These are phyloP conservation scores for Caenorhabditis drosophilae DNA, from an alignment of 2,888 invertebrate species.

Conservation along the genomic window DNA sequence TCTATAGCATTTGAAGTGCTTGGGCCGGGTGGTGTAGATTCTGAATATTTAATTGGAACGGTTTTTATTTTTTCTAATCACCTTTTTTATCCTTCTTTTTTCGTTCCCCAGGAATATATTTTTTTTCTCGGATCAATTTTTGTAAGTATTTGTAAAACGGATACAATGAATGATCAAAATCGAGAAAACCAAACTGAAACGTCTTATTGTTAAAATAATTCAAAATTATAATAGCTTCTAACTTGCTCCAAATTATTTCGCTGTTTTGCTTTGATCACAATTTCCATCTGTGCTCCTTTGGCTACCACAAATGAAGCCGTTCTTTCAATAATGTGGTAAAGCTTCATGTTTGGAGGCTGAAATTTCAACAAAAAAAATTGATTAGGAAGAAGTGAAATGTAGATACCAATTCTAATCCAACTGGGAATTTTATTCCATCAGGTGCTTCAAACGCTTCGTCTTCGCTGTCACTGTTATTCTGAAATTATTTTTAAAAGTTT, in stretches of 20 bases:
- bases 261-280: constrained; percentile 95
- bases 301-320: constrained; percentile 75
- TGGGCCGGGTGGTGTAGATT: too few species aligned
- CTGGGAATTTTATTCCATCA: constrained; percentile 79
- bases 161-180: constrained; percentile 83
- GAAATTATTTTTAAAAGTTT: too few species aligned
- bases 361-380: constrained; percentile 10
- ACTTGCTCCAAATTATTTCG: constrained; percentile 66
- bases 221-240: background rate
- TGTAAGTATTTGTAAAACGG: constrained; percentile 83
- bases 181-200: constrained; percentile 86
- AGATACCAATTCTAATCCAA: constrained; percentile 74
- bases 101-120: constrained; percentile 66
- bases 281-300: constrained; percentile 92
- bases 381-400: constrained; percentile 5
- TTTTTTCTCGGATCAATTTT: constrained; percentile 70
- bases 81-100: too few species aligned
- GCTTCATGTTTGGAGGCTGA: constrained; percentile 60
- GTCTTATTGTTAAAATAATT: background rate
- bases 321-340: constrained; percentile 84
- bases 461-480: constrained; percentile 41
- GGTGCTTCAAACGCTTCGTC: constrained; percentile 79
- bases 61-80: too few species aligned
- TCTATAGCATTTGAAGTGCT: constrained; percentile 19
- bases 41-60: too few species aligned